phyloP scores from a whole-genome alignment of 1,140 invertebrate species.

The Bombyx mori region DNA sequence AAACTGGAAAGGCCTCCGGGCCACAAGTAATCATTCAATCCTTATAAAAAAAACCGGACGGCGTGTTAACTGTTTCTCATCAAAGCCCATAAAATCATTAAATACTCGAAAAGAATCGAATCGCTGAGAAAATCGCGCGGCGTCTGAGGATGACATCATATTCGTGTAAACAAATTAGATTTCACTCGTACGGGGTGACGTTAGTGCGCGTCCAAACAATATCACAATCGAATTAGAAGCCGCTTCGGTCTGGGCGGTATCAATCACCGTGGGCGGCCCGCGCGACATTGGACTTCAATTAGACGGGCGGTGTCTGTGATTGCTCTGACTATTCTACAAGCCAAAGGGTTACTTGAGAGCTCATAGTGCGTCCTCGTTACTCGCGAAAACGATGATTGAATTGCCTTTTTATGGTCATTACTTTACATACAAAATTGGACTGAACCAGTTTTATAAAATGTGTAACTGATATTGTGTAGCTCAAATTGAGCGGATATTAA shows the following conservation, averaged over 20 bases:
- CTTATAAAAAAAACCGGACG: too few species aligned
- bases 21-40: too few species aligned
- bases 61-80: too few species aligned
- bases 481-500: too few species aligned
- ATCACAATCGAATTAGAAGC: conserved; percentile 57
- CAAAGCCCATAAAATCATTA: conserved; percentile 7
- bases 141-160: conserved; percentile 33
- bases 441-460: too few species aligned
- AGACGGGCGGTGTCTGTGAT: conserved; percentile 62
- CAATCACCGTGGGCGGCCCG: conserved; percentile 62
- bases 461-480: too few species aligned
- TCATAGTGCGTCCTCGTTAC: conserved; percentile 31
- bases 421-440: too few species aligned
- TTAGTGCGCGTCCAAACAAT: conserved; percentile 45
- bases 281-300: conserved; percentile 69
- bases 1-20: too few species aligned
- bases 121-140: not conserved
- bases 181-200: conserved; percentile 28
- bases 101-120: conserved; percentile 7
- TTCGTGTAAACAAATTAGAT: conserved; percentile 24
- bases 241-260: conserved; percentile 45
- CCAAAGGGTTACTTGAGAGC: conserved; percentile 63
- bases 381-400: not conserved
- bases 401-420: too few species aligned
- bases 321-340: conserved; percentile 59